phyloP scores from a whole-genome alignment of 2,888 invertebrate genomes.

The Cheilosia soror region DNA sequence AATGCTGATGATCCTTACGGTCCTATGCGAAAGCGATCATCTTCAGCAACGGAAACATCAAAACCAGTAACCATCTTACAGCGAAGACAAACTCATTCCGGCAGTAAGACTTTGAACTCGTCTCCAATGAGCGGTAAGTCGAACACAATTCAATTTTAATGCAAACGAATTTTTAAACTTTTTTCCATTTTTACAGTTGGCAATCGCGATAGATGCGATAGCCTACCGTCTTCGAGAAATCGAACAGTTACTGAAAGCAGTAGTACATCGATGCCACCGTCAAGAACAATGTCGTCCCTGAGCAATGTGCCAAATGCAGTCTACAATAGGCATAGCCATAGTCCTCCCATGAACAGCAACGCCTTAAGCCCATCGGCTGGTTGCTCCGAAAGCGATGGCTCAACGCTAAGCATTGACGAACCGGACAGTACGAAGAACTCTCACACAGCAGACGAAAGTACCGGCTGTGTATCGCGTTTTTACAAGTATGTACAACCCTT shows the following conservation, averaged over 20 bases:
- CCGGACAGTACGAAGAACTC: constrained; percentile 85
- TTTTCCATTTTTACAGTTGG: constrained; percentile 77
- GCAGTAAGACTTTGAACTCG: constrained; percentile 82
- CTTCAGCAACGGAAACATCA: constrained; percentile 89
- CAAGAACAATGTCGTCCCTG: constrained; percentile 83
- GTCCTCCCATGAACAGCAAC: constrained; percentile 82
- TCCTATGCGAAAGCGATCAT: constrained; percentile 88
- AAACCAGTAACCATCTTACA: constrained; percentile 86
- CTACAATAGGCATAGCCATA: constrained; percentile 82
- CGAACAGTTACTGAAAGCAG: constrained; percentile 87
- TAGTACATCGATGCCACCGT: constrained; percentile 82
- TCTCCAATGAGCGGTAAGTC: constrained; percentile 84
- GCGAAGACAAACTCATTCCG: constrained; percentile 86
- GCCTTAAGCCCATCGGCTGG: constrained; percentile 87
- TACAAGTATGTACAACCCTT: constrained; percentile 78
- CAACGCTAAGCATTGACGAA: constrained; percentile 88
- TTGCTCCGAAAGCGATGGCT: constrained; percentile 88
- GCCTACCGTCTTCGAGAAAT: constrained; percentile 89
- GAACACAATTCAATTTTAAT: neutral
- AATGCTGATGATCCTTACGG: constrained; percentile 86
- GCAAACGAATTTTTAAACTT: neutral
- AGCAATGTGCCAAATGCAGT: constrained; percentile 83
- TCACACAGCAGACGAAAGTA: constrained; percentile 86
- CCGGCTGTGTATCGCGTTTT: constrained; percentile 78
- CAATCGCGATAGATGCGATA: constrained; percentile 91